These are phyloP conservation scores for Eupleurogrammus muticus DNA, from an alignment of 2,797 vertebrate genomes.

Conservation along the genomic window DNA sequence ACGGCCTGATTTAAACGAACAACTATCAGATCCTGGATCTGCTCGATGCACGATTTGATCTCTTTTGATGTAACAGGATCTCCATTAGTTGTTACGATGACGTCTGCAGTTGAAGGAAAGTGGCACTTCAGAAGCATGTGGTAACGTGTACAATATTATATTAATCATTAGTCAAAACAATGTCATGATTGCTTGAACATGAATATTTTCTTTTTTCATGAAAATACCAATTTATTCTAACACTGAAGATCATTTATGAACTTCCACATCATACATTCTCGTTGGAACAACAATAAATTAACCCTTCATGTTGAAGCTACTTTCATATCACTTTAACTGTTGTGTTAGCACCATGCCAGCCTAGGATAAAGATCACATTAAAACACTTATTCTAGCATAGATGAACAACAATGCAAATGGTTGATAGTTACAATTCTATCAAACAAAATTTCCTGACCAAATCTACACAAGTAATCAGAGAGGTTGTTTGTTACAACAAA, in stretches of 20 bases:
- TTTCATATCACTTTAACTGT: not conserved
- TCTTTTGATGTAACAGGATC: conserved; percentile 93
- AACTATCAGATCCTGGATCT: conserved; percentile 98
- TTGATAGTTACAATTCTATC: not conserved
- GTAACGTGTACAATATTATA: not conserved
- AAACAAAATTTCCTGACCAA: not conserved
- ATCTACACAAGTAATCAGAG: not conserved
- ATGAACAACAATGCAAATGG: not conserved
- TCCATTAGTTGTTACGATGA: conserved; percentile 92
- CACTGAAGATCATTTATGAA: not conserved
- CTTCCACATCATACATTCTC: not conserved
- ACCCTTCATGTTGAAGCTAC: not conserved
- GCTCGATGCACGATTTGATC: conserved; percentile 94
- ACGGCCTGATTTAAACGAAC: conserved; percentile 94
- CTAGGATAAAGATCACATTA: not conserved
- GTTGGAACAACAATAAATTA: not conserved
- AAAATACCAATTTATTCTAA: too few relatives aligned
- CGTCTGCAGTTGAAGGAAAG: conserved; percentile 79
- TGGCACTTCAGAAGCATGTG: not conserved
- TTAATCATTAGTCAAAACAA: not conserved
- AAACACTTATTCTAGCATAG: too few relatives aligned
- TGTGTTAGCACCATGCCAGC: not conserved
- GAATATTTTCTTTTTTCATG: too few relatives aligned
- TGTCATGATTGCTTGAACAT: too few relatives aligned
- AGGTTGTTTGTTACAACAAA: conserved; percentile 4